Conservation (phyloP, 2,113 vertebrate genomes). For the Catharus fuscescens region DNA sequence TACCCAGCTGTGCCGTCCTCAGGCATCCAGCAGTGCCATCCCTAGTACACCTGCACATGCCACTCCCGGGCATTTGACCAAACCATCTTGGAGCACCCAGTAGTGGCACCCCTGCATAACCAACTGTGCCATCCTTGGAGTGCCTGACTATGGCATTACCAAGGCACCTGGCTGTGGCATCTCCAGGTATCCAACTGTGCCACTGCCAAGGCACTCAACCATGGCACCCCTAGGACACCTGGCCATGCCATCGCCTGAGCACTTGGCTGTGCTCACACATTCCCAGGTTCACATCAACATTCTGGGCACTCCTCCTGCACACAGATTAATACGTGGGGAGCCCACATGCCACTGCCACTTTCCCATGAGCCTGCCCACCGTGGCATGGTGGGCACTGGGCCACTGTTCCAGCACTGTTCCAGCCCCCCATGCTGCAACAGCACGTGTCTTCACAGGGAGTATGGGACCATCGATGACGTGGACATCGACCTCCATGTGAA, state of each 20-base stretch:
- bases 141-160: neutral
- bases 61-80: neutral
- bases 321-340: fast-evolving
- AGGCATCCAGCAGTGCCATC: too few species aligned
- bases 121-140: fast-evolving
- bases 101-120: neutral
- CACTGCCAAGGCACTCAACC: neutral
- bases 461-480: conserved; percentile 97
- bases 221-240: fast-evolving
- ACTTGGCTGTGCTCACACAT: neutral
- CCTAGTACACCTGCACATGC: neutral
- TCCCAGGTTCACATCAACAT: neutral
- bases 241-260: fast-evolving
- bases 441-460: conserved; percentile 83
- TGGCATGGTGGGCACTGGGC: fast-evolving
- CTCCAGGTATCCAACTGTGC: fast-evolving
- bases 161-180: neutral
- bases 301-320: fast-evolving
- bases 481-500: conserved; percentile 98
- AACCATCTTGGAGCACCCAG: neutral
- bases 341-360: fast-evolving
- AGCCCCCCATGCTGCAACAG: fast-evolving
- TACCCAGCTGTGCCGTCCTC: neutral
- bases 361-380: fast-evolving
- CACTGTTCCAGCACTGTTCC: fast-evolving